phyloP scores from a whole-genome alignment of 2,888 invertebrate genomes.

The Ectemnius lituratus region DNA sequence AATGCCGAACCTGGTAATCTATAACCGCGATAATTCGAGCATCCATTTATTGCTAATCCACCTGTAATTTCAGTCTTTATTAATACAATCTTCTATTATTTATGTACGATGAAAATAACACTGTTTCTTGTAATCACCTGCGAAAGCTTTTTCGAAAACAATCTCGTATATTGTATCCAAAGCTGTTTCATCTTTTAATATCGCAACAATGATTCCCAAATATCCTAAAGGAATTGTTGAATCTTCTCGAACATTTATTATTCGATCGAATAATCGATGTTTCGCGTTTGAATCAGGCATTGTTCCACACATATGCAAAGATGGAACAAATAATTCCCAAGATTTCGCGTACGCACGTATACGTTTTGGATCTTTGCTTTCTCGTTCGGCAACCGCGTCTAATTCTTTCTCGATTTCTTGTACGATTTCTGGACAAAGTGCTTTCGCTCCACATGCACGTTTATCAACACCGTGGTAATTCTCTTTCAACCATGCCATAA shows the following conservation, averaged over 20 bases:
- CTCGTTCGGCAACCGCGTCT: constrained; percentile 66
- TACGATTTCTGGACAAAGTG: constrained; percentile 85
- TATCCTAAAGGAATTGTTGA: constrained; percentile 90
- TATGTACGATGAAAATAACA: neutral
- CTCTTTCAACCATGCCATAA: constrained; percentile 84
- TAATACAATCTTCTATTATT: neutral
- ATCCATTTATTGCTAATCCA: constrained; percentile 80
- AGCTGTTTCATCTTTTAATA: constrained; percentile 80
- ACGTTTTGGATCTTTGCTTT: constrained; percentile 76
- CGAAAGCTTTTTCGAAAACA: constrained; percentile 88
- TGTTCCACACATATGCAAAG: constrained; percentile 79
- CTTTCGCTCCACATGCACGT: constrained; percentile 85
- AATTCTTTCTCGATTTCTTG: constrained; percentile 79
- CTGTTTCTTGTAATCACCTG: constrained; percentile 59
- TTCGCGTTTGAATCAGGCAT: constrained; percentile 85
- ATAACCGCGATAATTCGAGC: constrained; percentile 79
- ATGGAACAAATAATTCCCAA: constrained; percentile 84
- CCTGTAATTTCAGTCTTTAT: constrained; percentile 74
- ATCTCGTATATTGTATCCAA: constrained; percentile 86
- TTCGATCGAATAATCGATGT: constrained; percentile 88
- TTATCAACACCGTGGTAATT: constrained; percentile 81
- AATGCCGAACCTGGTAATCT: constrained; percentile 79
- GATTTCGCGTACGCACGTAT: constrained; percentile 89
- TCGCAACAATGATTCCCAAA: constrained; percentile 91
- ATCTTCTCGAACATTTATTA: constrained; percentile 87